These are phyloP conservation scores for Thereuonema tuberculata DNA, from an alignment of 1,140 invertebrate genomes.

Conservation along the genomic window DNA sequence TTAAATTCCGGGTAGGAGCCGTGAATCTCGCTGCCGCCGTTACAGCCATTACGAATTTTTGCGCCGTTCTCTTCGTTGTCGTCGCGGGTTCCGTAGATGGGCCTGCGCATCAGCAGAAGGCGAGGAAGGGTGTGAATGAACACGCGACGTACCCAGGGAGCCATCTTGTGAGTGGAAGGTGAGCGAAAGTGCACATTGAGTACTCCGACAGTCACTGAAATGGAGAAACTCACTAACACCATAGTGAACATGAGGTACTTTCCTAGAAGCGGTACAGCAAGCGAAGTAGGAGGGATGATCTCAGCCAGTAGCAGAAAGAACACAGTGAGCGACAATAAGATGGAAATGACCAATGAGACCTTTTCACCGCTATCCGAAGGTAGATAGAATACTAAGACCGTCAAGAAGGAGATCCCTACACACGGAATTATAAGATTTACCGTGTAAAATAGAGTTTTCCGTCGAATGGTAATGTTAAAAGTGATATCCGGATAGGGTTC, in stretches of 20 bases:
- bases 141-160: constrained; percentile 67
- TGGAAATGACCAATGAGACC: constrained; percentile 92
- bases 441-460: constrained; percentile 83
- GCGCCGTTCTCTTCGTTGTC: background rate
- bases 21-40: constrained; percentile 1
- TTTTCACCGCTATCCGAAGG: constrained; percentile 93
- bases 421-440: constrained; percentile 82
- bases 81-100: constrained; percentile 56
- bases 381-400: constrained; percentile 88
- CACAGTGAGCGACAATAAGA: constrained; percentile 93
- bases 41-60: background rate
- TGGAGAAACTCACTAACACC: constrained; percentile 91
- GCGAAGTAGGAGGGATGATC: constrained; percentile 93
- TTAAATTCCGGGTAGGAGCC: background rate
- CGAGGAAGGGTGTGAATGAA: constrained; percentile 82
- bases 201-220: constrained; percentile 91
- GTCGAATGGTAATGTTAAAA: constrained; percentile 86
- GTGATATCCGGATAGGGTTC: constrained; percentile 63
- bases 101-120: constrained; percentile 72
- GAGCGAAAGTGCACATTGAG: constrained; percentile 96
- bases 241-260: constrained; percentile 95
- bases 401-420: constrained; percentile 82
- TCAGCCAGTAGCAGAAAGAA: constrained; percentile 94
- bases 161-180: constrained; percentile 93
- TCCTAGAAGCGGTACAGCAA: constrained; percentile 91